Evolutionary conservation across 2,888 invertebrate species (phyloP).

Genomic region (Escarpia spicata): DNA sequence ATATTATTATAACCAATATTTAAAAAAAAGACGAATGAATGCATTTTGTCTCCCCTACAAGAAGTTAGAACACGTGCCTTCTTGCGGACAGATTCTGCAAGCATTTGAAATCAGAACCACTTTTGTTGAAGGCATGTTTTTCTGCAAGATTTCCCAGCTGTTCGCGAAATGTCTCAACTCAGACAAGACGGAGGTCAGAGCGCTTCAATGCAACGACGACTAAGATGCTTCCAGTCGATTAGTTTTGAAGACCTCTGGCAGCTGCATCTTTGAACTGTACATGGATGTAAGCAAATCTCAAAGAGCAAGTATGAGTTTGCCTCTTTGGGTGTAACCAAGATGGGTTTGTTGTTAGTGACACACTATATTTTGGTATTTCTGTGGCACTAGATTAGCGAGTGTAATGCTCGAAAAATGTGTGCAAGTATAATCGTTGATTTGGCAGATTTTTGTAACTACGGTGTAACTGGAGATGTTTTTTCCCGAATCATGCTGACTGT

Average conservation of each 20-base stretch:
- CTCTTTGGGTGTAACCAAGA: neutral
- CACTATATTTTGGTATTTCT: neutral
- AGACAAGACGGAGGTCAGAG: neutral
- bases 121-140: slow-evolving; percentile 4
- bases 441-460: neutral
- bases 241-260: slow-evolving; percentile 1
- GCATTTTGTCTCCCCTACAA: neutral
- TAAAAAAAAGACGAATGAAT: too few species aligned
- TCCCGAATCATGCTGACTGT: too few species aligned
- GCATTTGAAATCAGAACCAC: neutral
- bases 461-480: neutral
- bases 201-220: neutral
- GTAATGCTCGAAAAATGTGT: neutral
- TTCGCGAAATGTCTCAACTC: neutral
- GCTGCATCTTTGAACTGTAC: neutral
- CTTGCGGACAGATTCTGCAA: neutral
- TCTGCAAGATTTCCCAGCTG: neutral
- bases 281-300: neutral
- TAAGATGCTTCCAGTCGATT: neutral
- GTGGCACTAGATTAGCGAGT: neutral
- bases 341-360: neutral
- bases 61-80: neutral
- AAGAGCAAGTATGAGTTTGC: neutral
- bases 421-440: neutral
- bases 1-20: too few species aligned